Conservation (phyloP, 1,140 invertebrate genomes). For the Vollenhovia emeryi region DNA sequence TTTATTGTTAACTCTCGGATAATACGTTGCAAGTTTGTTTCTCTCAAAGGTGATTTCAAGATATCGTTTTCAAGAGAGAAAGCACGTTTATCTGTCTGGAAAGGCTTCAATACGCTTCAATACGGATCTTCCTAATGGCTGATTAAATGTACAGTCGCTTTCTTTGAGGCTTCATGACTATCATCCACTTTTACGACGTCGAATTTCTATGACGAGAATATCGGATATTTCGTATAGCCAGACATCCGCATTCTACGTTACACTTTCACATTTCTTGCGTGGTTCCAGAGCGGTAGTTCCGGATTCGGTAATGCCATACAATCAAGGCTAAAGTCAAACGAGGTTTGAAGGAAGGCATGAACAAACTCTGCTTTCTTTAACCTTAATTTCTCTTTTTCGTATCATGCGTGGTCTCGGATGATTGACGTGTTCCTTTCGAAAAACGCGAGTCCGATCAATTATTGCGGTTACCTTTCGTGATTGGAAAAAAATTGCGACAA, state of each 20-base stretch:
- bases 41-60: not conserved
- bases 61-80: slow-evolving; percentile 25
- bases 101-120: too few species aligned
- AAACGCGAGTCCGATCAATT: not conserved
- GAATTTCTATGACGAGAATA: slow-evolving; percentile 46
- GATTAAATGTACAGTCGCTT: not conserved
- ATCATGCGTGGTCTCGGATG: not conserved
- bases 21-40: not conserved
- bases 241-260: slow-evolving; percentile 62
- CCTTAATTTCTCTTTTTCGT: slow-evolving; percentile 21
- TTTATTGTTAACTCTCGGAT: not conserved
- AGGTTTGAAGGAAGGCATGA: not conserved
- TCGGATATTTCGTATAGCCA: not conserved
- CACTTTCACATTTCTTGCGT: slow-evolving; percentile 72
- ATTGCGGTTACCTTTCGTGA: not conserved
- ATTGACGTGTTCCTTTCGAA: not conserved
- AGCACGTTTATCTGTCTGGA: not conserved
- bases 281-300: slow-evolving; percentile 26
- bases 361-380: slow-evolving; percentile 26
- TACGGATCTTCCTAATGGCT: not conserved
- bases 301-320: slow-evolving; percentile 36
- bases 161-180: not conserved
- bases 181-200: not conserved
- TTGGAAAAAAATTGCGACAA: not conserved
- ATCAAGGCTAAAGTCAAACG: slow-evolving; percentile 16